These are phyloP conservation scores for Siniperca scherzeri DNA, from an alignment of 2,797 vertebrate genomes.

Conservation along the genomic window DNA sequence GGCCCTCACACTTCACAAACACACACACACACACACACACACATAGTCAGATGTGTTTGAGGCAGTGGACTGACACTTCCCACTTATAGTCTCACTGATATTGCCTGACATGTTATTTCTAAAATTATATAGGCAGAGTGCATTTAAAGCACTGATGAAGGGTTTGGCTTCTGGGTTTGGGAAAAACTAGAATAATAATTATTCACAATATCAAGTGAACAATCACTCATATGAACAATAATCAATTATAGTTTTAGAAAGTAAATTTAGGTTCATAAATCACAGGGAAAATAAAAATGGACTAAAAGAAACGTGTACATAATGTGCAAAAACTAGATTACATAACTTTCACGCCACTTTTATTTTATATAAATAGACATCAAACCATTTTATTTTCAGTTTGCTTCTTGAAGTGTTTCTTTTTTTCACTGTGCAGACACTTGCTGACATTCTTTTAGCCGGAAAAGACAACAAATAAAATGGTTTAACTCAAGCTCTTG, in stretches of 20 bases:
- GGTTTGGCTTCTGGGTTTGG: not conserved
- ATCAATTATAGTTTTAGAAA: not conserved
- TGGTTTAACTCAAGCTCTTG: too few relatives aligned
- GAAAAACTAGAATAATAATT: not conserved
- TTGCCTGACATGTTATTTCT: not conserved
- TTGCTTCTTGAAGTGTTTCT: not conserved
- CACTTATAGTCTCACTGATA: not conserved
- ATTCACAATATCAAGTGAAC: not conserved
- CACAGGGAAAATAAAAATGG: not conserved
- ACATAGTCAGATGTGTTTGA: not conserved
- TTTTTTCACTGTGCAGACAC: not conserved
- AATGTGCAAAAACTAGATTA: too few relatives aligned
- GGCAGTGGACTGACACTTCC: too few relatives aligned
- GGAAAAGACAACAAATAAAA: not conserved
- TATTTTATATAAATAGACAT: too few relatives aligned
- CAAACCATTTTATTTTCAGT: too few relatives aligned
- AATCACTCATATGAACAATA: too few relatives aligned
- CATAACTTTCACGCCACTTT: too few relatives aligned
- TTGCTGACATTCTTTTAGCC: not conserved
- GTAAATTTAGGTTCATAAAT: not conserved
- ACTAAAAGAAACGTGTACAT: not conserved
- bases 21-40: constrained; percentile 4
- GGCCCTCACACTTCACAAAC: not conserved
- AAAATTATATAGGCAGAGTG: not conserved
- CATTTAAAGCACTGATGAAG: not conserved